Evolutionary conservation across 2,113 vertebrate genomes (phyloP), one percentile per base, ranked within the genome.

Genomic region (Bettongia penicillata): DNA sequence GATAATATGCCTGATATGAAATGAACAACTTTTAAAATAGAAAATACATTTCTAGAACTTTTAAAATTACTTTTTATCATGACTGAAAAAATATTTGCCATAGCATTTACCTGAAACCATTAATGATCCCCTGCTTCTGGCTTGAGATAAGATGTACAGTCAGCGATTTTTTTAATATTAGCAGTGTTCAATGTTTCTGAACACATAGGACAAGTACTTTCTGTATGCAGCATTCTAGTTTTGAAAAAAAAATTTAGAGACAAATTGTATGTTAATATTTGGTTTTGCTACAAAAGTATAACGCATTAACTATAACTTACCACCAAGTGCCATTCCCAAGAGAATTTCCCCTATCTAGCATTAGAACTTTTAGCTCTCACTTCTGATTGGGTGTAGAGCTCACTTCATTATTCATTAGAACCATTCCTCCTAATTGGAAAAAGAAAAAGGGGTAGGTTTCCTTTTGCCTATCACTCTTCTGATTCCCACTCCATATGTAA

Each of bases 201-300:
- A 93, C 99, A 99, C 99, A 99, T 99, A 1, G 99, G 99, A 95
- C 99, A 99, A 0, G 48, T 11, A 0, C 97, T 97, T 98, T 99
- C 99, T 0, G 98, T 99, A 97, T 99, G 98, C 97, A 99, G 96
- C 95, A 99, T 95, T 95, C 99, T 99, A 48, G 95, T 84, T 84
- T 43, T 37, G 19, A 84, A 68, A 61, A 57, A 57, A 28, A 12
- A 3, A 55, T 26, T 68, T 68, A 68, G 28, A 84, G 61, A 84
- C 68, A 84, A 84, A 2, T 84, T 23, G 68, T 23, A 43, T 43
- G 19, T 84, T 43, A 43, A 43, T 43, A 23, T 22, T 43, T 84
- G 37, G 37, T 43, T 84, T 84, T 43, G n/a, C 68, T 43, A 23
- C 14, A 28, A 84, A 68, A 84, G 23, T 84, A 43, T n/a, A 43